Conservation (phyloP, 1,140 invertebrate genomes). For the Drosophila suzukii region DNA sequence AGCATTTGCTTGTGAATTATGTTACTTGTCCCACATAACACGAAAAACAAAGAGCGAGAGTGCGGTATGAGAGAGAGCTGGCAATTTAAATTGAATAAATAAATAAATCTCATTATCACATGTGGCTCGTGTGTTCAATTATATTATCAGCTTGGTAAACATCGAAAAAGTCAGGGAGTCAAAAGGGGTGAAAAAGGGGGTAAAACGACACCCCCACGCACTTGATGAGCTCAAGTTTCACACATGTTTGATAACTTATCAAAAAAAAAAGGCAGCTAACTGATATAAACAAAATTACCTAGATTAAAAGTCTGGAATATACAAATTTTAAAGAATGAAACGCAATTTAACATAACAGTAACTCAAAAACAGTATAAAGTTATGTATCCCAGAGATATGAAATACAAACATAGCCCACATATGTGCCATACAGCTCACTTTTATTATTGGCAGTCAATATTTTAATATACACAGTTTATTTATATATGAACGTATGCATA, state of each 20-base stretch:
- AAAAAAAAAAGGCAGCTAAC: background rate
- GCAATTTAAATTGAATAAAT: conserved; percentile 66
- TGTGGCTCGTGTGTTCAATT: conserved; percentile 76
- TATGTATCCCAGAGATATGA: conserved; percentile 30
- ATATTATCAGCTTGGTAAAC: conserved; percentile 52
- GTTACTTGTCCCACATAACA: conserved; percentile 35
- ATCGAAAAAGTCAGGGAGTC: conserved; percentile 9
- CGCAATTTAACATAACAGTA: background rate
- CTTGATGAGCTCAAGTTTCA: conserved; percentile 9
- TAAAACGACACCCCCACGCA: background rate
- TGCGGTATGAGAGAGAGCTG: background rate
- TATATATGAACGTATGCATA: conserved; percentile 27
- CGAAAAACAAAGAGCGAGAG: conserved; percentile 20
- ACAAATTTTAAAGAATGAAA: background rate
- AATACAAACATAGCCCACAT: conserved; percentile 9
- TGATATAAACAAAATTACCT: background rate
- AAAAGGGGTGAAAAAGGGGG: background rate
- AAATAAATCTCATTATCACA: conserved; percentile 80
- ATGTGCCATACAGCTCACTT: conserved; percentile 13
- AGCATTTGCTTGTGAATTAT: conserved; percentile 45
- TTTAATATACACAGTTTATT: conserved; percentile 21
- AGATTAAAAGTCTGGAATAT: background rate
- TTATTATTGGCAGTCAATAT: conserved; percentile 35
- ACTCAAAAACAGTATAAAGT: conserved; percentile 8
- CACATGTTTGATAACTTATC: conserved; percentile 13